phyloP scores from a whole-genome alignment of 2,113 vertebrate species.

The Entomyzon cyanotis region DNA sequence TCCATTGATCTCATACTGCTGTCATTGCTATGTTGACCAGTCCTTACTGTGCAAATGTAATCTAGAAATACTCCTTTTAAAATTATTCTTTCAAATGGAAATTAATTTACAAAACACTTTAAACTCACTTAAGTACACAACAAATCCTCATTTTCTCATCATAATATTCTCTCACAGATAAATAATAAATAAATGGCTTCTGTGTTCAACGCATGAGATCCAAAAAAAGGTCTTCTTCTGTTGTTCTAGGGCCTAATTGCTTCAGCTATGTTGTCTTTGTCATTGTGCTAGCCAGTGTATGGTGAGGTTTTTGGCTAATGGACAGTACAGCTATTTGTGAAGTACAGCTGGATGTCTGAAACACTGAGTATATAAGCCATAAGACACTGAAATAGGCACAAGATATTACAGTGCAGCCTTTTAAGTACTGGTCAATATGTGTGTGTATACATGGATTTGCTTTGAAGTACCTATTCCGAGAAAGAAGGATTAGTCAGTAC shows the following conservation, averaged over 20 bases:
- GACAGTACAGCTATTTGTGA: neutral
- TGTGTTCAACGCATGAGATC: neutral
- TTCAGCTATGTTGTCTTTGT: neutral
- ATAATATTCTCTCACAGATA: neutral
- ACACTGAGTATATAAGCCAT: neutral
- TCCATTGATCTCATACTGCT: neutral
- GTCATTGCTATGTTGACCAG: neutral
- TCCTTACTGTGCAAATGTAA: neutral
- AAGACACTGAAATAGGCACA: neutral
- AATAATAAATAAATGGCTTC: neutral
- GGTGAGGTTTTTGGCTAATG: neutral
- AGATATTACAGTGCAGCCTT: neutral
- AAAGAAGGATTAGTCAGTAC: neutral
- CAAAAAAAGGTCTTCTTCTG: neutral
- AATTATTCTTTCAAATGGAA: neutral
- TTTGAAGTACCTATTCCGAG: neutral
- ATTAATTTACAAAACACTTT: neutral
- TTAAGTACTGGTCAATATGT: neutral
- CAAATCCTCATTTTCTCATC: neutral
- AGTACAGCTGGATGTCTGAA: neutral
- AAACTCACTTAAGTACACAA: neutral
- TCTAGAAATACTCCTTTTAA: neutral
- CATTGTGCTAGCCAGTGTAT: neutral
- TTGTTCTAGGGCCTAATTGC: neutral
- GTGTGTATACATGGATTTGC: fast-evolving